Evolutionary conservation across 2,888 invertebrate species (phyloP).

Genomic region (Pediacus dermestoides): DNA sequence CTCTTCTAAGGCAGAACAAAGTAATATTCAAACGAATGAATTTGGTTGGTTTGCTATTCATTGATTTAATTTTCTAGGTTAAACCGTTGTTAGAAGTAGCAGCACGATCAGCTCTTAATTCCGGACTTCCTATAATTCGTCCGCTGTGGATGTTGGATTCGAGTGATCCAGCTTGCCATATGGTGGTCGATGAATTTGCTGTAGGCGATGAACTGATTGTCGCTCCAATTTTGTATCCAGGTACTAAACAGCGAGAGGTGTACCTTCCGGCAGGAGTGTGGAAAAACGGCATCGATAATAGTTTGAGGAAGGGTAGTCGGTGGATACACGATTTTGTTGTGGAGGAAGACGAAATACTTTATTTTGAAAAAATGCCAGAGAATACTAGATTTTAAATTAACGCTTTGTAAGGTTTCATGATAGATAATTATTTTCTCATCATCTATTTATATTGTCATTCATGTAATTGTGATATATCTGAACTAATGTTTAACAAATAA

Average conservation of each 20-base stretch:
- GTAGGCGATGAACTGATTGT: conserved; percentile 88
- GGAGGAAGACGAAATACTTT: conserved; percentile 74
- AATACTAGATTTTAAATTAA: conserved; percentile 74
- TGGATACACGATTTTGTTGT: conserved; percentile 89
- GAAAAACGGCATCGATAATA: conserved; percentile 88
- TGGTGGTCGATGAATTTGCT: conserved; percentile 80
- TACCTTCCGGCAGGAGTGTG: conserved; percentile 89
- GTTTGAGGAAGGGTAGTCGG: conserved; percentile 78
- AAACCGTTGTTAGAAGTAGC: conserved; percentile 74
- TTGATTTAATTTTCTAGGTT: conserved; percentile 51
- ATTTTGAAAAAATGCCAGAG: conserved; percentile 80
- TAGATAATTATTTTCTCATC: too few relatives aligned
- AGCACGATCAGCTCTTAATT: conserved; percentile 73
- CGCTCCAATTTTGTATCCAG: conserved; percentile 76
- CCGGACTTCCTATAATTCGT: conserved; percentile 78
- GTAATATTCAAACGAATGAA: conserved; percentile 50
- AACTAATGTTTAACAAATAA: too few relatives aligned
- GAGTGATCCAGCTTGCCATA: conserved; percentile 71
- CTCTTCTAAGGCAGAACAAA: conserved; percentile 68
- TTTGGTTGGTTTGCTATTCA: conserved; percentile 4
- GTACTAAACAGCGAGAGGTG: conserved; percentile 71
- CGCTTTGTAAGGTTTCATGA: too few relatives aligned
- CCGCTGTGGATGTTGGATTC: conserved; percentile 89
- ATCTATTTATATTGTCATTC: too few relatives aligned
- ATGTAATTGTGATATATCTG: too few relatives aligned